Evolutionary conservation across 2,888 invertebrate species (phyloP).

Genomic region (Augochlorella aurata): DNA sequence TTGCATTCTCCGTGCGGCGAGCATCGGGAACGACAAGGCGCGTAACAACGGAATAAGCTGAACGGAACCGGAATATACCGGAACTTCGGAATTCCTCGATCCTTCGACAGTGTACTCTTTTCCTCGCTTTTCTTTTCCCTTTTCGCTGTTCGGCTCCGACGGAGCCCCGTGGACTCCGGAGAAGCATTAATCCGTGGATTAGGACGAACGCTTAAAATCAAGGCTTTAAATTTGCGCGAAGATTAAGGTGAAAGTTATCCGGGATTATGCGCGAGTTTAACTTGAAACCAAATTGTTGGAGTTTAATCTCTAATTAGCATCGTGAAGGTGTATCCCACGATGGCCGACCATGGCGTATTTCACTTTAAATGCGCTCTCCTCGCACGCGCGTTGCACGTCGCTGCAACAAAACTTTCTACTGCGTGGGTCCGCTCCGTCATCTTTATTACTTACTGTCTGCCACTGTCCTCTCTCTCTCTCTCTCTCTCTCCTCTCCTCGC

Average conservation of each 20-base stretch:
- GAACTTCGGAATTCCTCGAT: neutral
- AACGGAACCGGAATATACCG: neutral
- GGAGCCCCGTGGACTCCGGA: neutral
- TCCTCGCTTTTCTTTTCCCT: neutral
- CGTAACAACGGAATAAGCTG: neutral
- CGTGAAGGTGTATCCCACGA: constrained; percentile 39
- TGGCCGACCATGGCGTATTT: constrained; percentile 39
- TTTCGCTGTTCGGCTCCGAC: neutral
- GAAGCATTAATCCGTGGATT: constrained; percentile 43
- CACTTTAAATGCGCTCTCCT: constrained; percentile 23
- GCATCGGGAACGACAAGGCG: neutral
- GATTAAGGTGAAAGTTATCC: constrained; percentile 60
- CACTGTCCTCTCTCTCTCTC: neutral
- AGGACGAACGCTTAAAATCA: constrained; percentile 49
- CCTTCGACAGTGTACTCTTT: neutral
- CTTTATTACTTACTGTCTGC: constrained; percentile 13
- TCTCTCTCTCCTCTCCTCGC: too few species aligned
- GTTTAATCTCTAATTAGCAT: constrained; percentile 67
- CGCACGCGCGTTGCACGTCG: neutral
- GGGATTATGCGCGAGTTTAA: constrained; percentile 58
- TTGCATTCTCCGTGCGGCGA: neutral
- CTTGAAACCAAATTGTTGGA: constrained; percentile 54
- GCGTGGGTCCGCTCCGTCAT: neutral
- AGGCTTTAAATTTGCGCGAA: constrained; percentile 53
- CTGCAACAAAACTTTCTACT: constrained; percentile 12